These are phyloP conservation scores for Epinotia demarniana DNA, from an alignment of 2,888 invertebrate genomes.

Conservation along the genomic window DNA sequence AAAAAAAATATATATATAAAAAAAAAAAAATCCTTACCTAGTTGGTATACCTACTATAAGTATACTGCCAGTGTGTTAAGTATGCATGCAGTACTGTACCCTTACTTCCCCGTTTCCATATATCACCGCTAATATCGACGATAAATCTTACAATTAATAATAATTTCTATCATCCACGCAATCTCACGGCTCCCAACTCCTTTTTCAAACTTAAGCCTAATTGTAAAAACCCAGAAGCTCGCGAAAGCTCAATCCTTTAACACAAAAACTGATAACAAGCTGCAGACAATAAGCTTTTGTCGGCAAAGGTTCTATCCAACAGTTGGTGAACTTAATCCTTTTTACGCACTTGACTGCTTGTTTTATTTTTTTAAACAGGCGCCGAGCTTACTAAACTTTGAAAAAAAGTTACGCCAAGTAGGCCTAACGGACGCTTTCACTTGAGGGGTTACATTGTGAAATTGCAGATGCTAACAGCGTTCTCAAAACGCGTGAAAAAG, in stretches of 20 bases:
- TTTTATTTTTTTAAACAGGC: slow-evolving; percentile 23
- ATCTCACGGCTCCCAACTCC: neutral
- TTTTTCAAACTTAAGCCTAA: slow-evolving; percentile 5
- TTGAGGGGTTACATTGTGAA: neutral
- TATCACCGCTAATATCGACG: too few species aligned
- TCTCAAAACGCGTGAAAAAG: neutral
- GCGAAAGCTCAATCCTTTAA: slow-evolving; percentile 41
- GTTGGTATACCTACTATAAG: too few species aligned
- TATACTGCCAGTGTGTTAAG: too few species aligned
- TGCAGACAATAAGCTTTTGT: slow-evolving; percentile 48
- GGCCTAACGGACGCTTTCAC: slow-evolving; percentile 2
- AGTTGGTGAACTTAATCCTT: slow-evolving; percentile 70
- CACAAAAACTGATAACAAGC: slow-evolving; percentile 35
- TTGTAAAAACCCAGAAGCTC: slow-evolving; percentile 34
- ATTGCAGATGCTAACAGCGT: neutral
- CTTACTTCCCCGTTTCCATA: too few species aligned
- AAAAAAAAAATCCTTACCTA: too few species aligned
- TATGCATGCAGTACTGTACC: too few species aligned
- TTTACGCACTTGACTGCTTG: slow-evolving; percentile 49
- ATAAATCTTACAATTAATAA: neutral
- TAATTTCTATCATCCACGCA: slow-evolving; percentile 8
- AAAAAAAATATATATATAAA: too few species aligned
- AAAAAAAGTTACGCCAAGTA: slow-evolving; percentile 9
- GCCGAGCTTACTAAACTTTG: slow-evolving; percentile 17
- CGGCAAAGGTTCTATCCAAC: slow-evolving; percentile 48